These are phyloP conservation scores for Camelus dromedarius DNA, from an alignment of 2,113 vertebrate species.

Conservation along the genomic window DNA sequence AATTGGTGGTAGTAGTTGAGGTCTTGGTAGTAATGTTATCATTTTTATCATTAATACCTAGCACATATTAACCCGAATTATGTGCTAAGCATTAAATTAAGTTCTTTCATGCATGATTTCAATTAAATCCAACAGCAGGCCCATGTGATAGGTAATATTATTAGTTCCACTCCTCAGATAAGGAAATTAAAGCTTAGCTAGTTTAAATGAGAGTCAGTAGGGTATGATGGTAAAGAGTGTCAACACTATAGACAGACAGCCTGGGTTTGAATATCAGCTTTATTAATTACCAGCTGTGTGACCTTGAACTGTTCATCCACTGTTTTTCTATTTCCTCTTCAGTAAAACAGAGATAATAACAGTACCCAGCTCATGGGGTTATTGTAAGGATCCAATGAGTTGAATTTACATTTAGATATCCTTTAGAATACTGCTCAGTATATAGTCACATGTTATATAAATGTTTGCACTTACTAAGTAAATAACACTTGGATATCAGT, in stretches of 20 bases:
- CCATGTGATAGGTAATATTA: background rate
- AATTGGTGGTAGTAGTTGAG: background rate
- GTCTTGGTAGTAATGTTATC: background rate
- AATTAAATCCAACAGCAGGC: background rate
- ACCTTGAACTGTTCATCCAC: background rate
- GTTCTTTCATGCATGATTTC: background rate
- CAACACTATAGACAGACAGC: background rate
- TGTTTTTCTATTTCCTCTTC: conserved; percentile 22
- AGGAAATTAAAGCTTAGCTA: background rate
- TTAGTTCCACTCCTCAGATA: background rate
- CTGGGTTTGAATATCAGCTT: background rate
- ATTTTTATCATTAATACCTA: conserved; percentile 17
- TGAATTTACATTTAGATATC: background rate
- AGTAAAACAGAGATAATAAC: background rate
- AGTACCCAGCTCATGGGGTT: background rate
- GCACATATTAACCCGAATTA: background rate
- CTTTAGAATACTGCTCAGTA: background rate
- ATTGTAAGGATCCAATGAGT: background rate
- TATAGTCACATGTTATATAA: background rate
- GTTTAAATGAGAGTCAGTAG: background rate
- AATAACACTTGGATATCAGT: background rate
- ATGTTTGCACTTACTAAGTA: background rate
- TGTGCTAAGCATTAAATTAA: background rate
- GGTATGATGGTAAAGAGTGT: background rate
- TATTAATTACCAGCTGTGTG: background rate